A percentile compares a stretch with the other conserved stretches of the same genome.
Evolutionary conservation across 2,888 invertebrate genomes (phyloP).

Genomic region (Dermolepida albohirtum): DNA sequence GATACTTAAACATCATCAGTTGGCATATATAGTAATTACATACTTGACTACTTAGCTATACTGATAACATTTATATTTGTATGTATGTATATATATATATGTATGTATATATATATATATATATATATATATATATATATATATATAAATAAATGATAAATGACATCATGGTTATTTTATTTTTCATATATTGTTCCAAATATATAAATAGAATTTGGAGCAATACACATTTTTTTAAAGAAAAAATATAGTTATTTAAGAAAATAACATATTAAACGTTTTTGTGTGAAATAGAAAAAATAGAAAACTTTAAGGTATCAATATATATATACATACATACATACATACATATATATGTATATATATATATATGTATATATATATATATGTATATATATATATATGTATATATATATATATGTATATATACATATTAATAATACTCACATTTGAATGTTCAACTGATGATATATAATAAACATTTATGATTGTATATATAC

Average conservation of each 20-base stretch:
- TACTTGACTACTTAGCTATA: too few species aligned
- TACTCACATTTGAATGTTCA: constrained; percentile 37
- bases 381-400: too few species aligned
- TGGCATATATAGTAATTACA: too few species aligned
- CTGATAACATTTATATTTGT: too few species aligned
- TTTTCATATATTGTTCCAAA: constrained; percentile 12
- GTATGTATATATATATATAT: constrained; percentile 7
- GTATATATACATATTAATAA: not conserved
- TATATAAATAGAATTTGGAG: constrained; percentile 9
- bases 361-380: too few species aligned
- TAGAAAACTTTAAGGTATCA: not conserved
- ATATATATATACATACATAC: too few species aligned
- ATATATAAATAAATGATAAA: constrained; percentile 24
- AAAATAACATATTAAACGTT: not conserved
- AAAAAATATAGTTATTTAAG: not conserved
- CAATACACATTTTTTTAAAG: not conserved
- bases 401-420: too few species aligned
- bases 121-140: constrained; percentile 4
- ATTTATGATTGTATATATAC: constrained; percentile 41
- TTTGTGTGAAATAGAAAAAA: constrained; percentile 15
- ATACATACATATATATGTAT: too few species aligned
- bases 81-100: constrained; percentile 1
- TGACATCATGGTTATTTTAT: constrained; percentile 32
- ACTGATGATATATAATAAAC: constrained; percentile 39
- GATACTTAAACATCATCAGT: too few species aligned